Evolutionary conservation across 92 coral and sea anemone genomes (phyloP).

Genomic region (Parazoanthus swiftii): DNA sequence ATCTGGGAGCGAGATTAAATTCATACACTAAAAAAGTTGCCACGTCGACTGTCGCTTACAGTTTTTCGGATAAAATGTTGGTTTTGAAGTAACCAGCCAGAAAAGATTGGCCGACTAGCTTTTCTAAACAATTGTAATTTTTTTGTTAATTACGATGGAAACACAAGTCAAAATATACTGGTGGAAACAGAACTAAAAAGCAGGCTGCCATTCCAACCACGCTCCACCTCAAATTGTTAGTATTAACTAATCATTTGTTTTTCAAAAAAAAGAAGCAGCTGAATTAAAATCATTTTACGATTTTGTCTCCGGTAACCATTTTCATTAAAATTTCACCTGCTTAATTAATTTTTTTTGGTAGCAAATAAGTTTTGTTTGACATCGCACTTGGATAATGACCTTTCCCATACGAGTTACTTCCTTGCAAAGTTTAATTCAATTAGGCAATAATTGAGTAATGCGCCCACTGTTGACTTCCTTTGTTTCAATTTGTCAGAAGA

Average conservation of each 20-base stretch:
- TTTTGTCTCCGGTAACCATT: background rate
- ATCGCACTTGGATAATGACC: constrained; percentile 6
- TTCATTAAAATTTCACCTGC: constrained; percentile 16
- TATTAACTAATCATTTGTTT: background rate
- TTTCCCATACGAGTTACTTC: constrained; percentile 19
- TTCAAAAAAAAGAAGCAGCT: background rate
- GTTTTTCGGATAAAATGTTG: too few relatives aligned
- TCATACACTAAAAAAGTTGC: too few relatives aligned
- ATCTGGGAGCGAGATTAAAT: too few relatives aligned
- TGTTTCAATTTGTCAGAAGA: background rate
- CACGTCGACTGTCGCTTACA: too few relatives aligned
- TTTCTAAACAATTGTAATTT: too few relatives aligned
- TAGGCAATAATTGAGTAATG: constrained; percentile 40
- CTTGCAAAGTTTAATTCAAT: constrained; percentile 15
- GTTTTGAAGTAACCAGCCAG: too few relatives aligned
- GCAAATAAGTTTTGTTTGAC: constrained; percentile 25
- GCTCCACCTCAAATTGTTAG: background rate
- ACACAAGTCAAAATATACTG: too few relatives aligned
- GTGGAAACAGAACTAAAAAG: too few relatives aligned
- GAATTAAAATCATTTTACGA: background rate
- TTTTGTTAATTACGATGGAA: too few relatives aligned
- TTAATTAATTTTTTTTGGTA: background rate
- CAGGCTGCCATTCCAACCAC: background rate
- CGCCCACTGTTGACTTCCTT: constrained; percentile 3
- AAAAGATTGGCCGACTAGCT: too few relatives aligned